Percentiles rank a stretch among this genome's conserved stretches.
Conservation (phyloP, 2,113 vertebrate species). For the Sapajus apella region DNA sequence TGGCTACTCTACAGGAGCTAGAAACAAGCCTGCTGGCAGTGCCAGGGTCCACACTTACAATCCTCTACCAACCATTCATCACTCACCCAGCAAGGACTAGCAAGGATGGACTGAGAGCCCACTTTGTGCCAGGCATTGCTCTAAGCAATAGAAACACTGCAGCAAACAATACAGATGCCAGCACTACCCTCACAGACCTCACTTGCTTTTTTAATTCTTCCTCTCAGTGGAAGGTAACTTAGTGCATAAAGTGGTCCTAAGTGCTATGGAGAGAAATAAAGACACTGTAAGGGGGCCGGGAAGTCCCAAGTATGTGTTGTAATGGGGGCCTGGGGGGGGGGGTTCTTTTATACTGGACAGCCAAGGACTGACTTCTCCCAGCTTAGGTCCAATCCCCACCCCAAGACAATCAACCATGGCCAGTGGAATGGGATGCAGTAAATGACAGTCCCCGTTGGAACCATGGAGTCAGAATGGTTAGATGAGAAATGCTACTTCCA, state of each 20-base stretch:
- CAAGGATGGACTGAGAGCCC: background rate
- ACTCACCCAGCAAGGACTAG: background rate
- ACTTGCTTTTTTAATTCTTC: background rate
- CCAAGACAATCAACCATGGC: background rate
- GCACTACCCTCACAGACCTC: no score
- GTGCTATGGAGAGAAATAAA: background rate
- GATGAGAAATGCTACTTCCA: background rate
- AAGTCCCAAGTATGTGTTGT: background rate
- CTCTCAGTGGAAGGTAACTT: background rate
- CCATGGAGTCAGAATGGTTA: background rate
- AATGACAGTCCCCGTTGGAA: background rate
- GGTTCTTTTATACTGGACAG: background rate
- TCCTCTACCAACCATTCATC: background rate
- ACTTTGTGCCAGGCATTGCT: background rate
- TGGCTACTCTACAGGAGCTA: background rate
- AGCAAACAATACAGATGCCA: background rate
- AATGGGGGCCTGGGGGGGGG: accelerated
- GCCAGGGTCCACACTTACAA: background rate
- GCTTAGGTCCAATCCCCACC: background rate
- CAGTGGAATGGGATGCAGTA: background rate
- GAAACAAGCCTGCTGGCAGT: background rate
- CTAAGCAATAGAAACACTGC: background rate
- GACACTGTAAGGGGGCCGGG: background rate
- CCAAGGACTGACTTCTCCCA: background rate
- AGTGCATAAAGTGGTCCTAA: background rate